Evolutionary conservation across 2,113 vertebrate species (phyloP), one percentile per base, ranked within the genome.

Genomic region (Caranx melampygus): DNA sequence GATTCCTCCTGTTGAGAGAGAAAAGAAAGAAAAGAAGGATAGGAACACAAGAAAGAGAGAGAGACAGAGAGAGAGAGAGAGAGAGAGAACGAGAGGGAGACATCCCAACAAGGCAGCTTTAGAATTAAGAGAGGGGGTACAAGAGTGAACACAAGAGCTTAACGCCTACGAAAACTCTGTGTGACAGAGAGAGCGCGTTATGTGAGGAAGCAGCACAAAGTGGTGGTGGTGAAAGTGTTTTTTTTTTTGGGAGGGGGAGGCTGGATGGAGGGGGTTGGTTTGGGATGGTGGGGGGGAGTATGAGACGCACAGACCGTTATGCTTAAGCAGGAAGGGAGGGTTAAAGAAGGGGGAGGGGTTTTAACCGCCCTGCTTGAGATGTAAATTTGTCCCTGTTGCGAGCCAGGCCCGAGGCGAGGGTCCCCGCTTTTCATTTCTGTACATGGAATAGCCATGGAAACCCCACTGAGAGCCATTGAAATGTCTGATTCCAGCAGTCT

Each of bases 381-480:
- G 94, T 93, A 95, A 95, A 95, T 96, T 88, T 94, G 94, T 93
- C 81, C 67, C 83, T 88, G 91, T 92, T 90, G 87, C 84, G 68
- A 84, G 82, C 87, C 79, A 78, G 91, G 87, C 86, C 76, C 73
- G 1, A 81, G 79, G 83, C 85, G 79, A 85, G 66, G 81, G 94
- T 90, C 92, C 79, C 64, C 93, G 88, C 68, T 92, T 91, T 94
- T 95, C 93, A 94, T 91, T 90, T 89, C 91, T 94, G 81, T 77
- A 91, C 88, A 81, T 66, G 82, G 86, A 92, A 71, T 95, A 89
- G 88, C 95, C 95, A 94, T 95, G 92, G 95, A 93, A 94, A 95
- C 95, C 78, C 86, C 6, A 81, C 87, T 85, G 85, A 73, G 26
- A 71, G 40, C 86, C 86, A 72, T 87, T 84, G 93, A 93, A 82